Conservation (phyloP, 2,888 invertebrate species). For the Argynnis bischoffii region DNA sequence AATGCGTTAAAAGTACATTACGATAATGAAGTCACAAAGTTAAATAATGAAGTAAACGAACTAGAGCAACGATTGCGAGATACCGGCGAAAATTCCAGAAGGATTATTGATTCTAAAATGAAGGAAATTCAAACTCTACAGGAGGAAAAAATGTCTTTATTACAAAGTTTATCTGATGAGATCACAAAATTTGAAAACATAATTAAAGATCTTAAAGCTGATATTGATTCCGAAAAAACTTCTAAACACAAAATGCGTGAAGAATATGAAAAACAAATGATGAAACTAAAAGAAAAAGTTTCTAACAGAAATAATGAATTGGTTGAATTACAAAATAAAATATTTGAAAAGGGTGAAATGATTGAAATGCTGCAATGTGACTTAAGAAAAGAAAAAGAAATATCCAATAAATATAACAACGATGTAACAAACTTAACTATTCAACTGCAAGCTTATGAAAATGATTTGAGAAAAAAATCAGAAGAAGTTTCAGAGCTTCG, state of each 20-base stretch:
- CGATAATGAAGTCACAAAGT: slow-evolving; percentile 59
- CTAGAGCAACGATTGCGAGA: slow-evolving; percentile 62
- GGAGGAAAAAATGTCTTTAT: slow-evolving; percentile 65
- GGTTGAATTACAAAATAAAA: slow-evolving; percentile 67
- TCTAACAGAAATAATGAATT: slow-evolving; percentile 70
- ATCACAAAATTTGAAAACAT: slow-evolving; percentile 58
- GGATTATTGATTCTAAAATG: slow-evolving; percentile 58
- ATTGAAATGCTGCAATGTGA: slow-evolving; percentile 60
- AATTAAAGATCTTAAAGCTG: slow-evolving; percentile 54
- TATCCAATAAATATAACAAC: slow-evolving; percentile 51
- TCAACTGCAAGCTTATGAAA: slow-evolving; percentile 47
- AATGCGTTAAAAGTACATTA: slow-evolving; percentile 55
- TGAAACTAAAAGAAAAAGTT: slow-evolving; percentile 70
- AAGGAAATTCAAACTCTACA: slow-evolving; percentile 65
- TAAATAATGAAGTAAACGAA: slow-evolving; percentile 67
- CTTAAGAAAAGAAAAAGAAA: slow-evolving; percentile 57
- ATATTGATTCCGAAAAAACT: slow-evolving; percentile 59
- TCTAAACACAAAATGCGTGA: slow-evolving; percentile 60
- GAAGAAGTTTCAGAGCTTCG: slow-evolving; percentile 52
- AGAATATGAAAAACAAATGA: slow-evolving; percentile 62
- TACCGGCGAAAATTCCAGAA: slow-evolving; percentile 53
- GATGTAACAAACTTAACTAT: slow-evolving; percentile 49
- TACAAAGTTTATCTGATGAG: slow-evolving; percentile 63
- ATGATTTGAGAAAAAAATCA: slow-evolving; percentile 49
- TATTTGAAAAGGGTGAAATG: slow-evolving; percentile 62